Evolutionary conservation across 2,113 vertebrate genomes (phyloP), one percentile per base, ranked within the genome.

Genomic region (Lamprotornis superbus): DNA sequence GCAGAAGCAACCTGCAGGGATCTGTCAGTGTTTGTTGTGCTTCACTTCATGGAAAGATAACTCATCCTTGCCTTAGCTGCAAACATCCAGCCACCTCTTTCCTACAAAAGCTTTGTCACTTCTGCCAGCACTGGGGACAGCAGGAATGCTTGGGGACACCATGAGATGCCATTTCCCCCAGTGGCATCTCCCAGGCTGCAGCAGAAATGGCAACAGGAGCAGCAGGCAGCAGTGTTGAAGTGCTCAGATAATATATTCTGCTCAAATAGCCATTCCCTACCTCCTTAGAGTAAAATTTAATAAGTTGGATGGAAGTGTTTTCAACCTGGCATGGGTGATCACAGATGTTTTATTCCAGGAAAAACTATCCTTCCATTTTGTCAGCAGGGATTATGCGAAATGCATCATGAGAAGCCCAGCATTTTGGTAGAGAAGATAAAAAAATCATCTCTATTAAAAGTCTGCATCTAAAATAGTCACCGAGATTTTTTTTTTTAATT

Each of bases 161-260:
- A 4, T 0, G 9, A 64, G 53, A 28, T 47, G 49, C 14, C 33
- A 11, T 11, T 22, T 69, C 8, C 31, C 44, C 33, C 0, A 0
- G 30, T 22, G 44, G 31, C 57, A 79, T 3, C 86, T 16, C 44
- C 39, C 2, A 6, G 83, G 21, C 28, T 46, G 24, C 74, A 81
- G 60, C 37, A 70, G 40, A 49, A 56, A 60, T 3, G n/a, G 24
- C 40, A 83, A 11, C 10, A 42, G 46, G 49, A 37, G 33, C 1
- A 61, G 19, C 33, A 76, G 52, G 7, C 22, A 70, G 46, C n/a
- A 55, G 31, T 31, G 17, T 1, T 59, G 24, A 59, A 78, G 42
- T 3, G 20, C 70, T 63, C 60, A 63, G n/a, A 6, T 11, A 69
- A 56, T 1, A 4, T 5, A 16, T 44, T 50, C 67, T 37, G 31